A percentile compares a stretch with the other conserved stretches of the same genome.
phyloP scores from a whole-genome alignment of 2,797 vertebrate species.

The Muraenolepis orangiensis region DNA sequence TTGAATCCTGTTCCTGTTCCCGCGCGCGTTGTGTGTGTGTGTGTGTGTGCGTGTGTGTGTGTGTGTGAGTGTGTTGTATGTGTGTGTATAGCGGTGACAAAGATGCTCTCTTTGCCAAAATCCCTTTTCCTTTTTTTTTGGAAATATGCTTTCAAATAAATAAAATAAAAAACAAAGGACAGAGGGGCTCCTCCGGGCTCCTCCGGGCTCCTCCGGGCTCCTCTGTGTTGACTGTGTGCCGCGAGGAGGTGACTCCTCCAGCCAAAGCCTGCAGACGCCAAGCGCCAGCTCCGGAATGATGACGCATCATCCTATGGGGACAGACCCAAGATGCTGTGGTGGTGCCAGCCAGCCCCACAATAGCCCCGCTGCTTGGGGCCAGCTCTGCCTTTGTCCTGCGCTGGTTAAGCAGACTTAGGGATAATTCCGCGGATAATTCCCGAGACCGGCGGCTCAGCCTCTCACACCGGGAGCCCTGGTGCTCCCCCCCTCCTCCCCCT shows the following conservation, averaged over 20 bases:
- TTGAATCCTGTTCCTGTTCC: not conserved
- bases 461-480: slow-evolving; percentile 89
- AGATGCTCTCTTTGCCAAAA: not conserved
- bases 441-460: slow-evolving; percentile 82
- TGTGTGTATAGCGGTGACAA: not conserved
- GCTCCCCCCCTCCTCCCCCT: slow-evolving; percentile 86
- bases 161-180: slow-evolving; percentile 26
- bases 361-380: slow-evolving; percentile 84
- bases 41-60: too few species aligned
- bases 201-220: slow-evolving; percentile 62
- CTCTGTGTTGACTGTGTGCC: slow-evolving; percentile 49
- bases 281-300: slow-evolving; percentile 63
- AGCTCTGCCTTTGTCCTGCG: slow-evolving; percentile 86
- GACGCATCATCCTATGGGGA: slow-evolving; percentile 70
- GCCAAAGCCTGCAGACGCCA: slow-evolving; percentile 60
- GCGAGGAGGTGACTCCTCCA: slow-evolving; percentile 60
- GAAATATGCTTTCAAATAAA: not conserved
- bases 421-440: slow-evolving; percentile 86
- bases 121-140: too few species aligned
- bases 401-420: slow-evolving; percentile 96
- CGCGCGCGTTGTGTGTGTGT: too few species aligned
- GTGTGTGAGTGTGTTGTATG: too few species aligned
- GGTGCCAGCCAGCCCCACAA: slow-evolving; percentile 83
- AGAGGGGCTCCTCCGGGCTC: slow-evolving; percentile 57
- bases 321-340: slow-evolving; percentile 69